Percentiles rank a stretch among this genome's conserved stretches.
phyloP scores from a whole-genome alignment of 2,888 invertebrate genomes.

The Heliconius cydno region DNA sequence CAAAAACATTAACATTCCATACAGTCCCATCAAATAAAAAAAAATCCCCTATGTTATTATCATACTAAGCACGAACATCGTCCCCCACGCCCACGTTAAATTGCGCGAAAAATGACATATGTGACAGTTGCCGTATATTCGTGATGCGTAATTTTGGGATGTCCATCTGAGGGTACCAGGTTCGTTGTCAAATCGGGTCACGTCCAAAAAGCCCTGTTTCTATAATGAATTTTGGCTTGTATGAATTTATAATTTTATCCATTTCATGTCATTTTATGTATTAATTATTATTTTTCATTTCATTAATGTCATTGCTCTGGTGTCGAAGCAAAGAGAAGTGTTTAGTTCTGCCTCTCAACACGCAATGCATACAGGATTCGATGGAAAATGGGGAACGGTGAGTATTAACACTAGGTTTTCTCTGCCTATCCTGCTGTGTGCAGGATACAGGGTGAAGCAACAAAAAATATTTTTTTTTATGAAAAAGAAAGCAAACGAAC shows the following conservation, averaged over 20 bases:
- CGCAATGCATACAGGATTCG: too few relatives aligned
- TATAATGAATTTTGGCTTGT: conserved; percentile 35
- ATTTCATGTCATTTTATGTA: too few relatives aligned
- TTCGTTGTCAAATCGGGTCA: conserved; percentile 51
- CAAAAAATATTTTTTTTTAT: too few relatives aligned
- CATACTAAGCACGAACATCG: conserved; percentile 39
- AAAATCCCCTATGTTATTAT: conserved; percentile 5
- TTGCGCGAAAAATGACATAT: conserved; percentile 46
- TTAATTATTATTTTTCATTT: too few relatives aligned
- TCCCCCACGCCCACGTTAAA: conserved; percentile 38
- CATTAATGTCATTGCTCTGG: too few relatives aligned
- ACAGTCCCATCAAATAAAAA: background rate
- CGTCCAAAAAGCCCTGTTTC: conserved; percentile 47
- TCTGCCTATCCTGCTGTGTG: too few relatives aligned
- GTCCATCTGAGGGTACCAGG: conserved; percentile 47
- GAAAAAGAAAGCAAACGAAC: too few relatives aligned
- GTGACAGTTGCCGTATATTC: conserved; percentile 43
- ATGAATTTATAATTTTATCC: conserved; percentile 13
- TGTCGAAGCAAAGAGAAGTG: too few relatives aligned
- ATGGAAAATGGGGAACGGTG: too few relatives aligned
- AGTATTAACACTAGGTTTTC: too few relatives aligned
- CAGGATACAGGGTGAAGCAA: too few relatives aligned
- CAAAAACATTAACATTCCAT: background rate
- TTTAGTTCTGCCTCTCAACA: too few relatives aligned
- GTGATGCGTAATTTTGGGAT: conserved; percentile 45